Conservation (phyloP, 2,113 vertebrate species). For the Otus sunia region DNA sequence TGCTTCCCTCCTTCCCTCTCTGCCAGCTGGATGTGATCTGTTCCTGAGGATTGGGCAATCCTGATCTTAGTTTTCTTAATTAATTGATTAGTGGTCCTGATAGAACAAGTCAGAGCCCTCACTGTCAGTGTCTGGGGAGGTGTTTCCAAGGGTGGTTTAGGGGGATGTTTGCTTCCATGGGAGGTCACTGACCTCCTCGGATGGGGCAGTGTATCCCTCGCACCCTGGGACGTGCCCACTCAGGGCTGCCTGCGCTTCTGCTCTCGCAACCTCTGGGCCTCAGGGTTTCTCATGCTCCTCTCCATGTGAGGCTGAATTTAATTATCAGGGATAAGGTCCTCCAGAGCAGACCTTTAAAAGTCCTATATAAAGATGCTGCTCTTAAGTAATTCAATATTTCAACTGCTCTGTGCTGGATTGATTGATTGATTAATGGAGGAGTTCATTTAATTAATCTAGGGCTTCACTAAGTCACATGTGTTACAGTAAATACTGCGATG, state of each 20-base stretch:
- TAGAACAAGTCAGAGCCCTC: not conserved
- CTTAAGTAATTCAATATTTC: conserved; percentile 71
- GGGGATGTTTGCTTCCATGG: not conserved
- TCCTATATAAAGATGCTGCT: conserved; percentile 63
- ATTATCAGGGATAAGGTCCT: conserved; percentile 34
- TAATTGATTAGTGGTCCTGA: not conserved
- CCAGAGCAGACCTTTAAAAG: conserved; percentile 63
- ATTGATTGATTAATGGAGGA: conserved; percentile 69
- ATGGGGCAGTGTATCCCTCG: not conserved
- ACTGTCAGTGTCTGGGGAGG: not conserved
- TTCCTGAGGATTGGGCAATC: not conserved
- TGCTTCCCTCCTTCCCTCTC: not conserved
- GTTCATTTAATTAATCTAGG: conserved; percentile 66
- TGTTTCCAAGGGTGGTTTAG: not conserved
- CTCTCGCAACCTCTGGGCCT: not conserved
- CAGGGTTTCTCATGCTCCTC: not conserved
- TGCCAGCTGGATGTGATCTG: not conserved
- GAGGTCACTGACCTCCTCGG: not conserved
- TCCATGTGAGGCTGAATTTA: conserved; percentile 32
- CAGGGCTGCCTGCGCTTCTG: not conserved
- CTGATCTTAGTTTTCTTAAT: not conserved
- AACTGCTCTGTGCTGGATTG: conserved; percentile 62
- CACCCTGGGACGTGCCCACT: not conserved
- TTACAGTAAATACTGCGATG: conserved; percentile 38
- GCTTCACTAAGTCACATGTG: conserved; percentile 66